Base-by-base conservation (phyloP, 1,140 invertebrate species). In the Kradibia gibbosae region DNA sequence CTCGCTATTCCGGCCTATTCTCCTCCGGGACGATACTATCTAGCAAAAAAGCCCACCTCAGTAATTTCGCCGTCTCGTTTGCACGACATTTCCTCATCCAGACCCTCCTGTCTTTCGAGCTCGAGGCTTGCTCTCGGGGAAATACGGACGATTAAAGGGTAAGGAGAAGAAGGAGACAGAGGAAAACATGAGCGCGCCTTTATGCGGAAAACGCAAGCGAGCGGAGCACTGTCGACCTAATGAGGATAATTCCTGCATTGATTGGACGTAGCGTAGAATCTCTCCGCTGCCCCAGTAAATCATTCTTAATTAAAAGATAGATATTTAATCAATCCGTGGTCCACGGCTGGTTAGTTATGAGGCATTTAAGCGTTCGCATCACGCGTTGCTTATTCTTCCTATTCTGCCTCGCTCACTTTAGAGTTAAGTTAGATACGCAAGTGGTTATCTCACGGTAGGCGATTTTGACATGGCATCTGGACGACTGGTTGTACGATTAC, bases 211-310 rank as follows among this genome's bases (percentile, higher is more conserved):
- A 48, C 25, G 5, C 45, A 48, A 48, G 13, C 57, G 25, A 60
- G 55, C 76, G 65, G 60, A 60, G 39, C 55, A 39, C 79, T 83
- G 78, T 82, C 65, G 83, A 87, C 86, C 88, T 90, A 90, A 90
- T 90, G 89, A 90, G 89, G 87, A 88, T 90, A 90, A 90, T 90
- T 90, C 89, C 87, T 90, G 89, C 87, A 89, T 90, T 86, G 88
- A 90, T 89, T 88, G 88, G 82, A 85, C 87, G 76, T 84, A 85
- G 84, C 82, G 85, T 17, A 31, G 60, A 65, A 31, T 36, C 78
- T 36, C 78, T 72, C 67, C 71, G 1, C 60, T 45, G 42, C 60
- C 75, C 72, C 86, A 84, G 86, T 89, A 89, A 90, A 90, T 90
- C 89, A 89, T 90, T 89, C 86, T 86, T 90, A 90, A 90, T 89